phyloP scores from a whole-genome alignment of 2,797 vertebrate genomes.

The Enteromius viviparus region DNA sequence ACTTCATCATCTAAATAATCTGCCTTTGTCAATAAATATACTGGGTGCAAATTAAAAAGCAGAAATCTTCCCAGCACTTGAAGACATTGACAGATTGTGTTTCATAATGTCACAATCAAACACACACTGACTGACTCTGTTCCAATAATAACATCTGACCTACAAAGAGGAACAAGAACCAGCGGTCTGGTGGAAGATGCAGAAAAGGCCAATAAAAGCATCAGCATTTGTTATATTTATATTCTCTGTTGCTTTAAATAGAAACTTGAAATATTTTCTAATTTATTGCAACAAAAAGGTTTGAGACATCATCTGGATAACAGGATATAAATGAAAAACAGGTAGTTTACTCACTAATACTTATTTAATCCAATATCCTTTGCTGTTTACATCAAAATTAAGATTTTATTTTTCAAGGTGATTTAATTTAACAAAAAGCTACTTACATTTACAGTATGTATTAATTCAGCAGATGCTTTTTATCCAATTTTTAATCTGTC shows the following conservation, averaged over 20 bases:
- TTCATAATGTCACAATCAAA: conserved; percentile 38
- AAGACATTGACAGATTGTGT: conserved; percentile 22
- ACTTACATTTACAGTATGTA: background rate
- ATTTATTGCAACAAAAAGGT: background rate
- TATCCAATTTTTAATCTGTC: background rate
- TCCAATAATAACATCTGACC: conserved; percentile 32
- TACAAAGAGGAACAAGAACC: conserved; percentile 30
- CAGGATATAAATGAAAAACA: background rate
- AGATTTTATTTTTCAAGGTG: background rate
- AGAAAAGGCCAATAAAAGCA: conserved; percentile 29
- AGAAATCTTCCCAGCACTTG: conserved; percentile 46
- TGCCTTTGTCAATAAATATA: conserved; percentile 50
- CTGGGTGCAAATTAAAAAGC: conserved; percentile 42
- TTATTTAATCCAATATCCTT: background rate
- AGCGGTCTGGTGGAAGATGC: conserved; percentile 9
- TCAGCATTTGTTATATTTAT: conserved; percentile 26
- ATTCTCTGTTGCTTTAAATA: background rate
- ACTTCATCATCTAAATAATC: conserved; percentile 54
- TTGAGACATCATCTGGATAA: background rate
- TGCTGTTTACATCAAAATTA: background rate
- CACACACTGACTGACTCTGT: conserved; percentile 42
- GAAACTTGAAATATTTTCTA: background rate
- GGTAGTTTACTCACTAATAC: background rate
- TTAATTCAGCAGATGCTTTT: background rate
- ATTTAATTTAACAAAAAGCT: background rate